These are phyloP conservation scores for Phataginus tricuspis DNA, from an alignment of 2,797 vertebrate genomes.

Conservation along the genomic window DNA sequence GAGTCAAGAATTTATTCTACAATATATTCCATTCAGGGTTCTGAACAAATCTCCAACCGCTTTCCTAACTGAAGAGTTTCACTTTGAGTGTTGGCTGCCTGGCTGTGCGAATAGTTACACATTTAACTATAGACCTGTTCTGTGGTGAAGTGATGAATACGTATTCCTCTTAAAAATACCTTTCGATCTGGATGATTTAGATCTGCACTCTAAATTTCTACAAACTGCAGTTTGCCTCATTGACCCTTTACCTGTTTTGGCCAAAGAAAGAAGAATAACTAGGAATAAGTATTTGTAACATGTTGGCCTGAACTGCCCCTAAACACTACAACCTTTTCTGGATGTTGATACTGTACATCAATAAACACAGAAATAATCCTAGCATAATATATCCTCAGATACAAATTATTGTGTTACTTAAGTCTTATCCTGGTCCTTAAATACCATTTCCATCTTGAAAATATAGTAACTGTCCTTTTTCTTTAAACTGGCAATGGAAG, in stretches of 20 bases:
- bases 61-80: too few species aligned
- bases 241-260: neutral
- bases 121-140: neutral
- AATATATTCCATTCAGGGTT: constrained; percentile 33
- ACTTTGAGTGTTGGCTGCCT: neutral
- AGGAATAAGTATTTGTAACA: neutral
- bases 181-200: neutral
- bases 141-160: neutral
- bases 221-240: neutral
- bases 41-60: neutral
- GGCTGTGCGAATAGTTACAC: neutral
- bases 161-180: neutral
- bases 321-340: neutral
- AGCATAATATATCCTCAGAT: neutral
- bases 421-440: neutral
- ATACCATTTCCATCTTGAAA: neutral
- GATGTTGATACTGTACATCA: neutral
- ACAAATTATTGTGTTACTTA: neutral
- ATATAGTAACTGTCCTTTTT: neutral
- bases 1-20: constrained; percentile 47
- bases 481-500: neutral
- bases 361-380: constrained; percentile 17
- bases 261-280: neutral
- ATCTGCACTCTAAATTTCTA: neutral
- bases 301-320: neutral